phyloP scores from a whole-genome alignment of 1,140 invertebrate genomes.

The Scylla paramamosain region DNA sequence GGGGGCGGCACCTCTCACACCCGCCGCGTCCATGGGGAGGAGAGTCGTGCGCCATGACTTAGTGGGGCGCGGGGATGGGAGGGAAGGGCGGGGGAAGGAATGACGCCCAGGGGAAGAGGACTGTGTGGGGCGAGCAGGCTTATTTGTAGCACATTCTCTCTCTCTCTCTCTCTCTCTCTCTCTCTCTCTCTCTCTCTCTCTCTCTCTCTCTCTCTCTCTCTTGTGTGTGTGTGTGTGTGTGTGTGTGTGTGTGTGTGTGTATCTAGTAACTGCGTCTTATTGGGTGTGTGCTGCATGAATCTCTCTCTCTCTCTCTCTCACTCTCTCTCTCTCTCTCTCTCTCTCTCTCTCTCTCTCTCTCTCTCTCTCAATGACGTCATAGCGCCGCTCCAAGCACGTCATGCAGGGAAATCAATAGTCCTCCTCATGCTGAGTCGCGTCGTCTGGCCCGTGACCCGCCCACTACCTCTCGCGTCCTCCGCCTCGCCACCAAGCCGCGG shows the following conservation, averaged over 20 bases:
- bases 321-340: constrained; percentile 14
- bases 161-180: constrained; percentile 20
- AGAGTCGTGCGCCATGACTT: neutral
- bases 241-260: neutral
- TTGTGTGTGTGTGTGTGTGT: neutral
- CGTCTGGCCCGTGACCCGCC: neutral
- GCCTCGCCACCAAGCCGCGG: neutral
- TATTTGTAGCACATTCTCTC: neutral
- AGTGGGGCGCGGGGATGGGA: no score
- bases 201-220: constrained; percentile 3
- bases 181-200: constrained; percentile 17
- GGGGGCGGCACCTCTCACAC: neutral
- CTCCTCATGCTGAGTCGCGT: neutral
- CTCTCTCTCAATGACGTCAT: neutral
- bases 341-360: constrained; percentile 20
- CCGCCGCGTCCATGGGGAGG: neutral
- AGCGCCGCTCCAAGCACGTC: neutral
- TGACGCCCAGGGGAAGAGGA: neutral
- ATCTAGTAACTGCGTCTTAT: neutral
- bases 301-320: neutral
- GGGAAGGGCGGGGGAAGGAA: neutral
- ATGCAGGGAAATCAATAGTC: constrained; percentile 13
- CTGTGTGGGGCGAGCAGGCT: neutral
- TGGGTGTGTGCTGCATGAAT: no score
- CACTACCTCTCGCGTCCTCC: neutral